Evolutionary conservation across 2,113 vertebrate genomes (phyloP).

Genomic region (Neotoma lepida): DNA sequence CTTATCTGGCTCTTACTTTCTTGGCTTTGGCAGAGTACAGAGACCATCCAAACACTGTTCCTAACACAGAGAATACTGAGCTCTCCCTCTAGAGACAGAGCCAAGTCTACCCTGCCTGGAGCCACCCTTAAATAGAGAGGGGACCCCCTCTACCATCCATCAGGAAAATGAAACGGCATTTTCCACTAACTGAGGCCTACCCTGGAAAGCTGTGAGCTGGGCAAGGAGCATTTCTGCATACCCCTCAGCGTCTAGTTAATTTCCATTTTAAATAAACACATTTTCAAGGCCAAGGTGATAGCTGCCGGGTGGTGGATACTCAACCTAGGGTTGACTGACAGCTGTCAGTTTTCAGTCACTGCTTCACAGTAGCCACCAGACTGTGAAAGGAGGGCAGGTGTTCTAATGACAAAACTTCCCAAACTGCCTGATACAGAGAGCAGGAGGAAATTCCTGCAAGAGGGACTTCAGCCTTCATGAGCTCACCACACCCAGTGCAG

Average conservation of each 20-base stretch:
- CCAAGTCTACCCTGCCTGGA: rapidly evolving
- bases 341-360: constrained; percentile 50
- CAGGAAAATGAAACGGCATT: rapidly evolving
- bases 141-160: no score
- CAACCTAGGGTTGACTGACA: constrained; percentile 55
- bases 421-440: constrained; percentile 62
- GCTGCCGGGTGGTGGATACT: neutral
- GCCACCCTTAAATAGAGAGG: neutral
- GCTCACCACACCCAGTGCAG: constrained; percentile 71
- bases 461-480: constrained; percentile 72
- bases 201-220: neutral
- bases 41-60: neutral
- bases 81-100: neutral
- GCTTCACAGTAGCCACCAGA: constrained; percentile 74
- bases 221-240: neutral
- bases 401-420: constrained; percentile 78
- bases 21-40: neutral
- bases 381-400: constrained; percentile 77
- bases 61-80: neutral
- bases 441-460: constrained; percentile 52
- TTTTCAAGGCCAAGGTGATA: neutral
- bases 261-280: neutral
- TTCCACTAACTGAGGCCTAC: neutral
- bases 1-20: neutral
- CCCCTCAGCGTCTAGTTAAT: rapidly evolving